These are phyloP conservation scores for Micromussa lordhowensis DNA, from an alignment of 92 coral and sea anemone species.

Conservation along the genomic window DNA sequence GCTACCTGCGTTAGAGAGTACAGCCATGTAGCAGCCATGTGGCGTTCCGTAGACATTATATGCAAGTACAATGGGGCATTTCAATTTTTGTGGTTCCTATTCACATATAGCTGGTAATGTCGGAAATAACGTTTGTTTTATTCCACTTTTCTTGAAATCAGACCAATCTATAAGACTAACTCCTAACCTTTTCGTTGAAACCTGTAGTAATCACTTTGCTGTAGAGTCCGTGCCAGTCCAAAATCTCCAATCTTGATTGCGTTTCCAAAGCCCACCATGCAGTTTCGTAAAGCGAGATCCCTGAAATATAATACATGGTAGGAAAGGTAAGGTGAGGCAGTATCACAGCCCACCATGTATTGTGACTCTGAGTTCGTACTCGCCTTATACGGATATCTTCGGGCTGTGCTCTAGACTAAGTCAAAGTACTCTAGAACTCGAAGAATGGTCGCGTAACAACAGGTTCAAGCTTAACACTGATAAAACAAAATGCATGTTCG, in stretches of 20 bases:
- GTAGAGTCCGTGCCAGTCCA: conserved; percentile 76
- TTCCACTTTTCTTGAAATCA: not conserved
- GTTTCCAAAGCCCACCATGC: conserved; percentile 81
- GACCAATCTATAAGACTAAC: not conserved
- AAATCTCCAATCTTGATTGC: conserved; percentile 85
- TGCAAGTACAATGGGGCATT: no score
- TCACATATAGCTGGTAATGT: not conserved
- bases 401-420: no score
- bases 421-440: no score
- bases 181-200: conserved; percentile 79
- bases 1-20: not conserved
- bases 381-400: no score
- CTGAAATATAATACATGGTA: conserved; percentile 7
- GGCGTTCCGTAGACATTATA: not conserved
- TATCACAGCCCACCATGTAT: no score
- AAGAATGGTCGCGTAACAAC: no score
- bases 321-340: not conserved
- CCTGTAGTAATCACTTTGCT: conserved; percentile 72
- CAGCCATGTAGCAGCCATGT: not conserved
- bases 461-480: no score
- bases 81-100: no score
- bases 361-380: no score
- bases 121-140: not conserved
- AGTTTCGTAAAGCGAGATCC: conserved; percentile 84
- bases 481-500: no score